Evolutionary conservation across 2,797 vertebrate species (phyloP).

Genomic region (Rhinella marina): DNA sequence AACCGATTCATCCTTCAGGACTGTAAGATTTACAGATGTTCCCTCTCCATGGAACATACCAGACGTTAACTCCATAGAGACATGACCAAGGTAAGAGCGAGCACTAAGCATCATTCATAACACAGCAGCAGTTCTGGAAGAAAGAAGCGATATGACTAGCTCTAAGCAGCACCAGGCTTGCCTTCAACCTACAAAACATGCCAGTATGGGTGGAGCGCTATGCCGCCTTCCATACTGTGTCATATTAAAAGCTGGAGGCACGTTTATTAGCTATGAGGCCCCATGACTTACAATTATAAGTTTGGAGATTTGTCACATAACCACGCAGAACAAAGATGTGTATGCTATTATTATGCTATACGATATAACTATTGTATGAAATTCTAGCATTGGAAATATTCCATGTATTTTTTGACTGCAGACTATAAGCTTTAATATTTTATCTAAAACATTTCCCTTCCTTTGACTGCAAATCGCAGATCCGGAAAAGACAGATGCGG

Average conservation of each 20-base stretch:
- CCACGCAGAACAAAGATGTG: neutral
- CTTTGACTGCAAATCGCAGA: too few relatives aligned
- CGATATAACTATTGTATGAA: too few relatives aligned
- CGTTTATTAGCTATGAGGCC: neutral
- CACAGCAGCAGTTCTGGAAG: neutral
- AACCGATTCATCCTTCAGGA: neutral
- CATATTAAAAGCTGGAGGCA: slow-evolving; percentile 8
- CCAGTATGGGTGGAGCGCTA: neutral
- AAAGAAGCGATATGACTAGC: neutral
- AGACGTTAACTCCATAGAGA: neutral
- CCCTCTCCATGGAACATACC: neutral
- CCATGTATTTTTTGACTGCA: neutral
- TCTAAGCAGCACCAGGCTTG: neutral
- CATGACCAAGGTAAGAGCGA: neutral
- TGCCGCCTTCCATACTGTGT: slow-evolving; percentile 15
- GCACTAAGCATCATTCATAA: neutral
- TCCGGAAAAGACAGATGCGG: too few relatives aligned
- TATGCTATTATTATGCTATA: too few relatives aligned
- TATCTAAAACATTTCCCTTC: neutral
- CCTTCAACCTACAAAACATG: neutral
- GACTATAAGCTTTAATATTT: neutral
- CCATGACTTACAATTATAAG: neutral
- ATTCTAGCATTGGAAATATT: too few relatives aligned
- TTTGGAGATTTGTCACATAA: neutral
- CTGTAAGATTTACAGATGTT: neutral